Evolutionary conservation across 2,888 invertebrate species (phyloP).

Genomic region (Chelonus formosanus): DNA sequence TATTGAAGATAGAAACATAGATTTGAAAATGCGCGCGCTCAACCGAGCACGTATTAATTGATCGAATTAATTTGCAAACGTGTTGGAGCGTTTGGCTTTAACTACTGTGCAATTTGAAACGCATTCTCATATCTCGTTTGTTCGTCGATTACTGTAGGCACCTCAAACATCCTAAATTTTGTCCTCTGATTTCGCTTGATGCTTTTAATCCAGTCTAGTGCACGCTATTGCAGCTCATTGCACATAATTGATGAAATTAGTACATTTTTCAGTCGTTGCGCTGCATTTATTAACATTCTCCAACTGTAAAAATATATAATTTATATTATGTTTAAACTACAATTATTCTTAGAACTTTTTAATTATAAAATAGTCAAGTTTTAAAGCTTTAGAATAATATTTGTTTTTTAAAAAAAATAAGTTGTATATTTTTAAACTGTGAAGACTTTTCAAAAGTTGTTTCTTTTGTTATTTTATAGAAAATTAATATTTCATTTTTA

Average conservation of each 20-base stretch:
- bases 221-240: slow-evolving; percentile 22
- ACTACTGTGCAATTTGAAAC: slow-evolving; percentile 5
- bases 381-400: no score
- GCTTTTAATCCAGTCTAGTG: slow-evolving; percentile 27
- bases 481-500: no score
- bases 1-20: slow-evolving; percentile 18
- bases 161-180: slow-evolving; percentile 24
- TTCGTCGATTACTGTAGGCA: slow-evolving; percentile 17
- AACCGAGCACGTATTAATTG: slow-evolving; percentile 55
- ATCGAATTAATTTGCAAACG: slow-evolving; percentile 54
- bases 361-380: no score
- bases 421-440: no score
- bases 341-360: no score
- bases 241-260: not conserved
- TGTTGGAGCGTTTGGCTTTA: slow-evolving; percentile 11
- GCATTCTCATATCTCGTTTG: slow-evolving; percentile 15
- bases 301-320: no score
- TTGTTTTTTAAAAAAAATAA: no score
- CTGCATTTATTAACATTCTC: no score
- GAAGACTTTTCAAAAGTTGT: no score
- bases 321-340: no score
- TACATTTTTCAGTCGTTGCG: no score
- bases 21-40: slow-evolving; percentile 33
- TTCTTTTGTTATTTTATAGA: no score
- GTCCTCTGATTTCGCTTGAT: slow-evolving; percentile 22